These are phyloP conservation scores for Puntigrus tetrazona DNA, from an alignment of 2,113 vertebrate genomes.

Conservation along the genomic window DNA sequence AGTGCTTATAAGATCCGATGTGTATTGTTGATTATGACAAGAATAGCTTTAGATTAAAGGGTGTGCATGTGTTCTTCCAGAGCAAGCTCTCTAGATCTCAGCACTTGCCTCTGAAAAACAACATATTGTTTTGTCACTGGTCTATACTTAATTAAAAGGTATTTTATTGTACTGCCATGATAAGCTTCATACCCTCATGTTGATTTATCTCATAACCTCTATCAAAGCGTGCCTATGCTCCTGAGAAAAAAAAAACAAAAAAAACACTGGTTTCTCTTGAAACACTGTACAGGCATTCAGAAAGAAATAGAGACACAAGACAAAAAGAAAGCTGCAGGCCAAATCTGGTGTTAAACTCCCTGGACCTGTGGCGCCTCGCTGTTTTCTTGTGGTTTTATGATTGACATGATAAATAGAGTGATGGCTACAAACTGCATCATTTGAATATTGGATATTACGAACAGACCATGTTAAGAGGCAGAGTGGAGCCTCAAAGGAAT, in stretches of 20 bases:
- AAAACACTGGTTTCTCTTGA: neutral
- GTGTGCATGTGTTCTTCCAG: no score
- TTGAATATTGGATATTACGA: conserved; percentile 61
- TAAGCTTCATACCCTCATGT: neutral
- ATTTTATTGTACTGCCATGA: neutral
- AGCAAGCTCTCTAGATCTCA: neutral
- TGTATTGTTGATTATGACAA: neutral
- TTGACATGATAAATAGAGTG: conserved; percentile 49
- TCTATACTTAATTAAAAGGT: neutral
- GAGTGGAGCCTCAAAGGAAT: conserved; percentile 58
- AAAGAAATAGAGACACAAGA: neutral
- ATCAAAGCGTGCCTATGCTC: neutral
- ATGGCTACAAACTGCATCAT: conserved; percentile 49
- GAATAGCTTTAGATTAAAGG: neutral
- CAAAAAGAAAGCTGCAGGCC: conserved; percentile 2
- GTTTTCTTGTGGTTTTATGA: conserved; percentile 55
- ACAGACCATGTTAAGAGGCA: conserved; percentile 55
- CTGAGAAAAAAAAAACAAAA: no score
- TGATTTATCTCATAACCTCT: neutral
- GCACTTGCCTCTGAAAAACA: neutral
- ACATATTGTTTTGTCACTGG: neutral
- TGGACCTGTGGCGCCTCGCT: conserved; percentile 35
- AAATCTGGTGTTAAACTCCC: conserved; percentile 14
- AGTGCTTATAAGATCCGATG: neutral
- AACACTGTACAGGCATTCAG: neutral